Conservation (phyloP, 2,888 invertebrate species). For the Agrochola litura region DNA sequence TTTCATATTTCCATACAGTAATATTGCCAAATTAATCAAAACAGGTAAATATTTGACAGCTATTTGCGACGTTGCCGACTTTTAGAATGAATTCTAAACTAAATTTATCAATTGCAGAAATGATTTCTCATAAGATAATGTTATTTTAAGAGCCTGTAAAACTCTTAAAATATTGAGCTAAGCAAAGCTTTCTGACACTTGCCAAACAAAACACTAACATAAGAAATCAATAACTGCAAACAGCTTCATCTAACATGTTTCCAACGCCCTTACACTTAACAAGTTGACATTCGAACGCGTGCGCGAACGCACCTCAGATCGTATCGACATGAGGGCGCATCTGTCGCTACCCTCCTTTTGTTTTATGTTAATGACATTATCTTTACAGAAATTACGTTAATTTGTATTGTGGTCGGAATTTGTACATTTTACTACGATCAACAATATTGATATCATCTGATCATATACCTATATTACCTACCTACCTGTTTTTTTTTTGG, state of each 20-base stretch:
- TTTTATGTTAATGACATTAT: slow-evolving; percentile 63
- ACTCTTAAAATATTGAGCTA: not conserved
- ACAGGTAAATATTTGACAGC: too few species aligned
- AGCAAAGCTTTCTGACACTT: not conserved
- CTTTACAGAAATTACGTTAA: slow-evolving; percentile 53
- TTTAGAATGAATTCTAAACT: not conserved
- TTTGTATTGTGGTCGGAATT: slow-evolving; percentile 41
- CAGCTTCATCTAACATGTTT: not conserved
- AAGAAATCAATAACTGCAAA: not conserved
- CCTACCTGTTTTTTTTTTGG: too few species aligned
- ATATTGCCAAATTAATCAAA: too few species aligned
- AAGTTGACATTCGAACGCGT: slow-evolving; percentile 68
- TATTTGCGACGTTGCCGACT: too few species aligned
- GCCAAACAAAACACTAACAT: not conserved
- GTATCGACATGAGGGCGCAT: slow-evolving; percentile 73
- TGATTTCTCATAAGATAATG: not conserved
- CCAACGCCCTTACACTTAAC: slow-evolving; percentile 68
- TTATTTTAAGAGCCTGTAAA: not conserved
- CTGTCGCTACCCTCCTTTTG: slow-evolving; percentile 73
- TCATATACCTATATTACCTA: not conserved
- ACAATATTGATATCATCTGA: not conserved
- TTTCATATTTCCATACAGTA: too few species aligned
- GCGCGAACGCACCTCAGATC: slow-evolving; percentile 72
- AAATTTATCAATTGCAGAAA: not conserved
- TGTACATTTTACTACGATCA: slow-evolving; percentile 7